phyloP scores from a whole-genome alignment of 2,888 invertebrate species.

The Plebejus melissa region DNA sequence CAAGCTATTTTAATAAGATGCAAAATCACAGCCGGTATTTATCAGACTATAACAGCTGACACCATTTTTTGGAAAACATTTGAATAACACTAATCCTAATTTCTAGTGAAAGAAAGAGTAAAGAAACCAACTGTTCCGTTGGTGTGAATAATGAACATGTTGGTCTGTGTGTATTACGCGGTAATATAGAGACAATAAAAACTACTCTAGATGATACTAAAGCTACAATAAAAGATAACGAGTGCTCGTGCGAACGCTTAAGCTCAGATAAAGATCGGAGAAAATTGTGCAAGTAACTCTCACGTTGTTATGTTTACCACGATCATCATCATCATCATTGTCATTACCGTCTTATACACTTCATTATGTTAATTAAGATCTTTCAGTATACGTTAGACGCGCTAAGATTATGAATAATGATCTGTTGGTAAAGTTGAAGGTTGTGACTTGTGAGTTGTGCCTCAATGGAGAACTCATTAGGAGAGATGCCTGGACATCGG shows the following conservation, averaged over 20 bases:
- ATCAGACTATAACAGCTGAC: neutral
- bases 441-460: no score
- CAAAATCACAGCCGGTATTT: neutral
- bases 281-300: conserved; percentile 19
- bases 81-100: neutral
- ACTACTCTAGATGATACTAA: neutral
- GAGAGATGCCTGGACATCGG: no score
- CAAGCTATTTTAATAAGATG: conserved; percentile 4
- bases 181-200: neutral
- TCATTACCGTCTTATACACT: neutral
- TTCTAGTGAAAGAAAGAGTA: neutral
- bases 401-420: neutral
- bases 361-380: neutral
- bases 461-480: no score
- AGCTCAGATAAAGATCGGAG: conserved; percentile 14
- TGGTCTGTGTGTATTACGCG: neutral
- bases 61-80: neutral
- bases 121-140: neutral
- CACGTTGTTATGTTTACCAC: conserved; percentile 7
- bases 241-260: conserved; percentile 20
- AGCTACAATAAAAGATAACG: conserved; percentile 19
- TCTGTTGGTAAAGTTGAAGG: no score
- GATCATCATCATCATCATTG: neutral
- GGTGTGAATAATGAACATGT: neutral
- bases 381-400: neutral